These are phyloP conservation scores for Arctocebus calabarensis DNA, from an alignment of 2,797 vertebrate genomes.

Conservation along the genomic window DNA sequence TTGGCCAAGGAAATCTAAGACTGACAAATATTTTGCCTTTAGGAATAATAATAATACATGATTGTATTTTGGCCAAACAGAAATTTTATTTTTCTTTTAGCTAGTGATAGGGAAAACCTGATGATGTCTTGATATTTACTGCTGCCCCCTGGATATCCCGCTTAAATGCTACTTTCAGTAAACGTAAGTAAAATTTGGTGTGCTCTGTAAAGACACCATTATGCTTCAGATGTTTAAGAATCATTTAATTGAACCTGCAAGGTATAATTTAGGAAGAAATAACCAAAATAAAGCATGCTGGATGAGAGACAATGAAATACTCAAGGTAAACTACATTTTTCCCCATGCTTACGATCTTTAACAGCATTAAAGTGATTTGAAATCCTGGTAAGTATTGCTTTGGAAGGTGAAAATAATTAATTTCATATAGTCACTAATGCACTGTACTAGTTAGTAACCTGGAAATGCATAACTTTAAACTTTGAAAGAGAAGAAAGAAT, in stretches of 20 bases:
- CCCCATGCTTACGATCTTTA: slow-evolving; percentile 73
- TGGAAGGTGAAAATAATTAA: slow-evolving; percentile 42
- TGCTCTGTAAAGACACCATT: slow-evolving; percentile 78
- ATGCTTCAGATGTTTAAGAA: slow-evolving; percentile 74
- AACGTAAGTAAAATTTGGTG: slow-evolving; percentile 82
- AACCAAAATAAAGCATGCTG: slow-evolving; percentile 65
- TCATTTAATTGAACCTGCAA: slow-evolving; percentile 77
- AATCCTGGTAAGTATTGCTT: slow-evolving; percentile 50
- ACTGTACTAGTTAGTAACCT: slow-evolving; percentile 51
- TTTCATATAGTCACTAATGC: slow-evolving; percentile 53
- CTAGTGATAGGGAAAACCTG: slow-evolving; percentile 64
- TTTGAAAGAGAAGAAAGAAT: slow-evolving; percentile 48
- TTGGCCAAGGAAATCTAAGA: neutral
- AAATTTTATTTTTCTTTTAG: slow-evolving; percentile 52
- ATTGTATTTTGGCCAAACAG: neutral
- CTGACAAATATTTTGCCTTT: neutral
- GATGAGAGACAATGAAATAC: slow-evolving; percentile 72
- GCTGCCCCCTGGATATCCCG: slow-evolving; percentile 62
- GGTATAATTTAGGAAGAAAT: slow-evolving; percentile 81
- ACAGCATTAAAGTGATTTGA: slow-evolving; percentile 71
- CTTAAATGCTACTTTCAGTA: slow-evolving; percentile 70
- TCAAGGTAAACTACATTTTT: slow-evolving; percentile 72
- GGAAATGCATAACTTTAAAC: slow-evolving; percentile 58
- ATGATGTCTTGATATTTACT: slow-evolving; percentile 79
- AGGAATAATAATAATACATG: neutral